These are phyloP conservation scores for Nettapus auritus DNA, from an alignment of 2,113 vertebrate species.

Conservation along the genomic window DNA sequence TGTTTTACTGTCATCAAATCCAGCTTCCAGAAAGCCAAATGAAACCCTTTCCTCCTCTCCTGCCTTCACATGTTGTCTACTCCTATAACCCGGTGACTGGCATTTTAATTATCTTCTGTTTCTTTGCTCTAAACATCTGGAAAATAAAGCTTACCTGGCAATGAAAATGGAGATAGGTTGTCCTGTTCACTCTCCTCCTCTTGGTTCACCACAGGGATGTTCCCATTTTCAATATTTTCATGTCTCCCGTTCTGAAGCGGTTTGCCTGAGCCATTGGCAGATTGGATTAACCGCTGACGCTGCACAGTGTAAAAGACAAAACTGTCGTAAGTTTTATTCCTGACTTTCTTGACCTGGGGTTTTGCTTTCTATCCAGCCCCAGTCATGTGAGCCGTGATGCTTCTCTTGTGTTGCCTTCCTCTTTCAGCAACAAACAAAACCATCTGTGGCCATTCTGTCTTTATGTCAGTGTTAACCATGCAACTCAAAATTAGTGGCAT, in stretches of 20 bases:
- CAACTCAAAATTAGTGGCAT: not conserved
- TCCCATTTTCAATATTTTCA: slow-evolving; percentile 91
- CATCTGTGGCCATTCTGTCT: not conserved
- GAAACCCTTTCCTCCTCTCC: not conserved
- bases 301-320: slow-evolving; percentile 65
- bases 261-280: slow-evolving; percentile 85
- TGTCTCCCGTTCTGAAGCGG: slow-evolving; percentile 86
- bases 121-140: not conserved
- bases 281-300: slow-evolving; percentile 93
- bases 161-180: slow-evolving; percentile 87
- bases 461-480: not conserved
- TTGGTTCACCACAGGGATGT: slow-evolving; percentile 87
- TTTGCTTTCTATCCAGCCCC: not conserved
- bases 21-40: not conserved
- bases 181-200: slow-evolving; percentile 78
- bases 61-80: not conserved
- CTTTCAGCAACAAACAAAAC: not conserved
- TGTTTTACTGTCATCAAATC: not conserved
- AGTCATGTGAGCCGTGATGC: not conserved
- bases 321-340: not conserved
- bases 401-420: not conserved
- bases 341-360: not conserved
- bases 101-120: not conserved
- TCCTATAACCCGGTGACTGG: not conserved
- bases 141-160: slow-evolving; percentile 78